Conservation (phyloP, 2,888 invertebrate genomes). For the Chaitophorus viminalis region DNA sequence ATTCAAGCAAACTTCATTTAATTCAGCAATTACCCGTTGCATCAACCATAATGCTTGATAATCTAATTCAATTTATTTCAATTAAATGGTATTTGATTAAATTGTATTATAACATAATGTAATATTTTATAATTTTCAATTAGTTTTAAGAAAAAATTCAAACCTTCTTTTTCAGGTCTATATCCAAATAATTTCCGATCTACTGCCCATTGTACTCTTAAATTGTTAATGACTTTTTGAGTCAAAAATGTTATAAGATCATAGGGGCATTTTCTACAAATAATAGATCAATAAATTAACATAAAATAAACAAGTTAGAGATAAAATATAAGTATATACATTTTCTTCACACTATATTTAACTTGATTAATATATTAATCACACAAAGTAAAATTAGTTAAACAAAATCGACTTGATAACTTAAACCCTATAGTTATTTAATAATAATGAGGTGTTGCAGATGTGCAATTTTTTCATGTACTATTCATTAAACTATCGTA, state of each 20-base stretch:
- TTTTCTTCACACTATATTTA: background rate
- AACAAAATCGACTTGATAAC: too few species aligned
- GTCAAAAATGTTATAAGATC: conserved; percentile 76
- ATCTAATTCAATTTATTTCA: conserved; percentile 70
- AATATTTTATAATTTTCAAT: background rate
- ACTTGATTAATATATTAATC: background rate
- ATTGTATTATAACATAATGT: background rate
- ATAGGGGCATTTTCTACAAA: conserved; percentile 77
- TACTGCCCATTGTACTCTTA: conserved; percentile 74
- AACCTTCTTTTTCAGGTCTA: conserved; percentile 73
- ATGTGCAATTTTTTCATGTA: too few species aligned
- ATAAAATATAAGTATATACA: background rate
- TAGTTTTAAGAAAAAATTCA: conserved; percentile 54
- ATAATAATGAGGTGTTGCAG: too few species aligned
- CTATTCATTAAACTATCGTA: too few species aligned
- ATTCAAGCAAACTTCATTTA: conserved; percentile 77
- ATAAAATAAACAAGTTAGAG: background rate
- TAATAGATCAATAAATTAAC: too few species aligned
- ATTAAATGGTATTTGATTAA: conserved; percentile 32
- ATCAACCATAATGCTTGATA: conserved; percentile 79
- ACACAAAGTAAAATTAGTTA: too few species aligned
- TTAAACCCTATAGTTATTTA: too few species aligned
- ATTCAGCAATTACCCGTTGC: conserved; percentile 78
- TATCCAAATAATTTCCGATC: conserved; percentile 75
- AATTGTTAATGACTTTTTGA: conserved; percentile 76